Conservation (phyloP, 1,140 invertebrate species). For the Sinonovacula constricta region DNA sequence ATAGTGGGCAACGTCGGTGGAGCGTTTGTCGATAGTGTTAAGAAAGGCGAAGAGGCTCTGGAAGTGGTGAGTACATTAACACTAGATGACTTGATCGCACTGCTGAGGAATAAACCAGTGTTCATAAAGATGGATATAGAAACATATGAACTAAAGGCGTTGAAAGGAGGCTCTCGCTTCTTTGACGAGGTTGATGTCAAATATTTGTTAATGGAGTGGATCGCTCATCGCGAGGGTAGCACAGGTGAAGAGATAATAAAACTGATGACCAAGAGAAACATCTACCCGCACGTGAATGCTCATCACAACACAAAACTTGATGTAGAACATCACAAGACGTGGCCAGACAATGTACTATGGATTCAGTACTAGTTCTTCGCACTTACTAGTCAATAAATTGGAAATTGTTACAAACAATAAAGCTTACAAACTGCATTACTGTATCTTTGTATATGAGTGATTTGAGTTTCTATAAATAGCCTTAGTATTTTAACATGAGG, state of each 20-base stretch:
- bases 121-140: constrained; percentile 59
- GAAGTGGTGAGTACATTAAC: constrained; percentile 33
- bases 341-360: constrained; percentile 49
- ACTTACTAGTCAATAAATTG: too few relatives aligned
- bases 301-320: constrained; percentile 41
- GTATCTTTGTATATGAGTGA: too few relatives aligned
- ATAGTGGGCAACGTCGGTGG: constrained; percentile 64
- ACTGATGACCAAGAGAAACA: constrained; percentile 18
- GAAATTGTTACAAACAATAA: too few relatives aligned
- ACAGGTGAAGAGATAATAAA: constrained; percentile 40
- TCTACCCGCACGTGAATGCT: constrained; percentile 41
- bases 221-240: constrained; percentile 28
- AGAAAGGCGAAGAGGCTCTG: neutral
- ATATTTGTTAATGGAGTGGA: constrained; percentile 71
- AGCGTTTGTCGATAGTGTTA: constrained; percentile 29
- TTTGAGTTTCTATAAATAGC: too few relatives aligned
- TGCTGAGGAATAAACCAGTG: constrained; percentile 32
- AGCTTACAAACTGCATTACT: too few relatives aligned
- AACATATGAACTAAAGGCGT: constrained; percentile 63
- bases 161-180: constrained; percentile 50
- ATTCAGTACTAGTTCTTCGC: constrained; percentile 39
- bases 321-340: constrained; percentile 12
- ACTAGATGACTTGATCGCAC: constrained; percentile 54
- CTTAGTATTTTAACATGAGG: too few relatives aligned
- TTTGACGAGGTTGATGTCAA: constrained; percentile 58